Evolutionary conservation across 92 coral and sea anemone genomes (phyloP), one percentile per base, ranked within the genome.

Genomic region (Phenganax subtilis): DNA sequence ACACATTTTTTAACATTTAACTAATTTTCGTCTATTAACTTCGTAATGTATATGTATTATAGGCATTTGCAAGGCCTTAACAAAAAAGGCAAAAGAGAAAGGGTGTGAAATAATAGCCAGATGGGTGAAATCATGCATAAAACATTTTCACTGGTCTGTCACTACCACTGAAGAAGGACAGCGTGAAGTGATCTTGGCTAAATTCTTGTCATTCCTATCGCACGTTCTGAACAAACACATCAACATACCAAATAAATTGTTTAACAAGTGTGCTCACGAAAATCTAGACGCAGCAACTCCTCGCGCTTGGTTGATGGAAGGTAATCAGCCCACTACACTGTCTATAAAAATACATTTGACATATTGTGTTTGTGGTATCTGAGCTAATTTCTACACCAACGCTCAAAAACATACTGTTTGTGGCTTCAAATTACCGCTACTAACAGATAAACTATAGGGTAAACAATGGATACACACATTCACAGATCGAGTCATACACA

Each of bases 301-400:
- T 57, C 63, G 63, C 16, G 63, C 63, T 57, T 57, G 63, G 63
- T 57, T 57, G 16, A 57, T 57, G 63, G 63, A 57, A 57, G 63
- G 63, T 57, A 57, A 57, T 10, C 10, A 57, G 16, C 63, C 10
- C 16, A 10, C 10, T 10, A 10, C 16, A 57, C 16, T 10, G n/a
- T n/a, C n/a, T n/a, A 10, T 57, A 10, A 10, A 57, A n/a, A n/a
- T n/a, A n/a, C n/a, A n/a, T n/a, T n/a, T n/a, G n/a, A n/a, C n/a
- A 37, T 4, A 37, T 37, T 37, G 47, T 37, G 47, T 37, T 37
- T 37, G 47, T 37, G 47, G 47, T 37, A 37, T 37, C 47, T 37
- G 47, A 37, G 47, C 47, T 37, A 37, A 37, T 37, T 37, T 37
- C 47, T 37, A 37, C 47, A 37, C 47, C 47, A 37, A 37, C 47